Conservation (phyloP, 2,888 invertebrate genomes). For the Leucania comma region DNA sequence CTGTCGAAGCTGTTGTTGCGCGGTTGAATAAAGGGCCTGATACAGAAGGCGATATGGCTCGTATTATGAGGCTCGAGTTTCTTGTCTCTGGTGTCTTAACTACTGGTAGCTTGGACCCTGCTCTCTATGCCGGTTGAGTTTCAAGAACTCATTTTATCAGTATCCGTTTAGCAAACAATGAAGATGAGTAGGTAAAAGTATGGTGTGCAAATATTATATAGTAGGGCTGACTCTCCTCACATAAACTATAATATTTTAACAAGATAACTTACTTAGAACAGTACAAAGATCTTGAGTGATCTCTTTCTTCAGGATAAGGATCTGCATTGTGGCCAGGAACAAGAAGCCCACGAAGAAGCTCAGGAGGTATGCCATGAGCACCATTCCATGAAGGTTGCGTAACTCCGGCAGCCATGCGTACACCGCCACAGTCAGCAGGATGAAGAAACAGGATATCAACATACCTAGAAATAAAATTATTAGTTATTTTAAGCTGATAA, state of each 20-base stretch:
- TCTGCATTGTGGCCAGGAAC: slow-evolving; percentile 89
- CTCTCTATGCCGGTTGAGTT: too few species aligned
- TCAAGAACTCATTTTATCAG: too few species aligned
- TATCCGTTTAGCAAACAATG: not conserved
- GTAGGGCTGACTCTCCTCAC: too few species aligned
- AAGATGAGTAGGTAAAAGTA: not conserved
- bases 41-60: too few species aligned
- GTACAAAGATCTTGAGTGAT: slow-evolving; percentile 65
- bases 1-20: too few species aligned
- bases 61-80: too few species aligned
- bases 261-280: slow-evolving; percentile 74
- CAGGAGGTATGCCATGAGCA: slow-evolving; percentile 93
- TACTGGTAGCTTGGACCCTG: too few species aligned
- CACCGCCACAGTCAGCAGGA: slow-evolving; percentile 93
- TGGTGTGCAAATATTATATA: not conserved
- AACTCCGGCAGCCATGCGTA: slow-evolving; percentile 93
- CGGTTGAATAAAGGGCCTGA: too few species aligned
- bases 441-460: slow-evolving; percentile 94
- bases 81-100: too few species aligned
- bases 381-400: slow-evolving; percentile 93
- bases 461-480: slow-evolving; percentile 90
- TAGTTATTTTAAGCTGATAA: not conserved
- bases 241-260: not conserved
- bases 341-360: slow-evolving; percentile 92
- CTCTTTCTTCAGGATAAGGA: slow-evolving; percentile 70